phyloP scores from a whole-genome alignment of 2,797 vertebrate genomes.

The Tragelaphus eurycerus region DNA sequence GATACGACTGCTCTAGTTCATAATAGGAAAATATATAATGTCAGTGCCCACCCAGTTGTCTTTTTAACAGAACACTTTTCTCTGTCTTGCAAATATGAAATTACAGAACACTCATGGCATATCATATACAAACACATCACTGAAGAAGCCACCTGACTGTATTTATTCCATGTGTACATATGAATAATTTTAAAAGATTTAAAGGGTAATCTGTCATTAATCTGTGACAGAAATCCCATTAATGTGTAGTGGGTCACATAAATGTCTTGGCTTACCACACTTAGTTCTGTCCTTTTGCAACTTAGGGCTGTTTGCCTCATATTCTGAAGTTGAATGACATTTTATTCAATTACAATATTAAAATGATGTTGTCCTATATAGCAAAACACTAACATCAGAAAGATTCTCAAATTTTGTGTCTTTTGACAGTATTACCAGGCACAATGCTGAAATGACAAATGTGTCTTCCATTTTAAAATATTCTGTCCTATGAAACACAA shows the following conservation, averaged over 20 bases:
- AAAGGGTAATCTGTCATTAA: slow-evolving; percentile 36
- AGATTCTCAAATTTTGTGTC: background rate
- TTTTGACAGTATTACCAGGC: background rate
- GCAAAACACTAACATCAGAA: background rate
- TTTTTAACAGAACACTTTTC: background rate
- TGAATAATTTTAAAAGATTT: slow-evolving; percentile 49
- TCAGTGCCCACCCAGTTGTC: background rate
- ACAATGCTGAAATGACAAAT: background rate
- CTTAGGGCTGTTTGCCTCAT: background rate
- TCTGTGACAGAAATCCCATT: slow-evolving; percentile 36
- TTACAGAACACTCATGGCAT: background rate
- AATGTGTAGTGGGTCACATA: slow-evolving; percentile 55
- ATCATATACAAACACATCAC: background rate
- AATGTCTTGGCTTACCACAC: slow-evolving; percentile 26
- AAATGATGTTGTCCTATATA: background rate
- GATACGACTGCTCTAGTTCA: background rate
- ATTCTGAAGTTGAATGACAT: slow-evolving; percentile 6
- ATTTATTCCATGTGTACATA: slow-evolving; percentile 1
- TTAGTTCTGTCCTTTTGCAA: slow-evolving; percentile 49
- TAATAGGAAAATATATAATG: background rate
- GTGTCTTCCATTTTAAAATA: slow-evolving; percentile 26
- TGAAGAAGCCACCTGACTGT: background rate
- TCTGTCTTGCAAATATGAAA: background rate
- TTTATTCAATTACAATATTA: slow-evolving; percentile 16
- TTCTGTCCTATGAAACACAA: background rate